These are phyloP conservation scores for Alsophila aescularia DNA, from an alignment of 2,888 invertebrate genomes.

Conservation along the genomic window DNA sequence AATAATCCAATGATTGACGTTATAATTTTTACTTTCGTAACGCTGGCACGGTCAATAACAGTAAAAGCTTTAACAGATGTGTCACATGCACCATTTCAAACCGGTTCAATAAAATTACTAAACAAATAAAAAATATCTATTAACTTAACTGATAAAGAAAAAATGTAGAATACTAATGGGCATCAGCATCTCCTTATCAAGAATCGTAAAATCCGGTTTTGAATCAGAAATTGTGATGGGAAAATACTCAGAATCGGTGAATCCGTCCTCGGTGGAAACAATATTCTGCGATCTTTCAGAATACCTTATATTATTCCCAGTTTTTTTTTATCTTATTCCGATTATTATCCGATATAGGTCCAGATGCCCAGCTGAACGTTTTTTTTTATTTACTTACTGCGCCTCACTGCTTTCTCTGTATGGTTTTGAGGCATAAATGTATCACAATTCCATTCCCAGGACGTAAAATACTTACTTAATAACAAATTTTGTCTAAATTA, in stretches of 20 bases:
- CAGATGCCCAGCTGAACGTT: too few relatives aligned
- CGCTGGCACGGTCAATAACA: neutral
- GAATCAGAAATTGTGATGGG: neutral
- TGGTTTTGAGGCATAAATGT: too few relatives aligned
- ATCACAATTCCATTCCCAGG: too few relatives aligned
- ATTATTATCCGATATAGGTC: too few relatives aligned
- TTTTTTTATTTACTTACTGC: too few relatives aligned
- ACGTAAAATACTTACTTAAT: too few relatives aligned
- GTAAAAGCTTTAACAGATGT: neutral
- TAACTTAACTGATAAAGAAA: slow-evolving; percentile 3
- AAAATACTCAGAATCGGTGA: neutral
- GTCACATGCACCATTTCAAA: neutral
- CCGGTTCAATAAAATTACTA: slow-evolving; percentile 3
- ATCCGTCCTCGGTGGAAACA: neutral
- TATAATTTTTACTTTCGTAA: too few relatives aligned
- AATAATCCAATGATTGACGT: too few relatives aligned
- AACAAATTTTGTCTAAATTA: too few relatives aligned
- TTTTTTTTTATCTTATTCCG: too few relatives aligned
- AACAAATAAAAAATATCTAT: slow-evolving; percentile 4
- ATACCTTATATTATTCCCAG: neutral
- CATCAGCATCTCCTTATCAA: slow-evolving; percentile 15
- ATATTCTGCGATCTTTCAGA: neutral
- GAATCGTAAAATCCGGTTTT: slow-evolving; percentile 13
- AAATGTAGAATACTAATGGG: slow-evolving; percentile 9
- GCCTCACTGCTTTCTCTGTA: too few relatives aligned